Base-by-base conservation (phyloP, 2,888 invertebrate species). In the Papilio gigon region DNA sequence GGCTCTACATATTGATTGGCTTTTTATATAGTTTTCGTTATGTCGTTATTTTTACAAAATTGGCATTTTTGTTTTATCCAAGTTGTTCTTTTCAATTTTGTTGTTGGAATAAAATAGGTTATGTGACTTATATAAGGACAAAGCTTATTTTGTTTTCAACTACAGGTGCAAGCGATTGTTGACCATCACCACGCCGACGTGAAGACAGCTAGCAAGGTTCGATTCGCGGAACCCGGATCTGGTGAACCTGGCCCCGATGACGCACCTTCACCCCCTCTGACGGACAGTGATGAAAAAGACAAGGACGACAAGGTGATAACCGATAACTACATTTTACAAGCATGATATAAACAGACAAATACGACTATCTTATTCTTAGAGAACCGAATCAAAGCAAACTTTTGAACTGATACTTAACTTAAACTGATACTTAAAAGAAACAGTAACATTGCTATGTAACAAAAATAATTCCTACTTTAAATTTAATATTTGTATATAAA, bases 161-260 rank as follows among this genome's bases (percentile, higher is more conserved):
- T 68, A 72, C 92, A 98, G 98, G 97, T 98, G 64, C 98, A 98
- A 93, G 95, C 97, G 64, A 98, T 98, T 79, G 96, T 98, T 73
- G 98, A 98, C 88, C 96, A 97, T 82, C 96, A 97, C 84, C 97
- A 97, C 83, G 95, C 95, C 73, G 95, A 95, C 80, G 93, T 95
- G 73, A 96, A 97, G 89, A 94, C 95, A 27, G 94, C 96, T 70
- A 95, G 96, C 75, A 97, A 97, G 91, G 97, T 97, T 67, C 94
- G 97, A 72, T 97, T 97, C 88, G 96, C 97, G 77, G 97, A 97
- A 84, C 96, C 95, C 0, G 93, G 92, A 0, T 79, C 81, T 76
- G 80, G 87, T 73, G 84, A 84, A 25, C 70, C 76, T 0, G 77
- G 78, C 0, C 83, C 84, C 0, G 84, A 85, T 9, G 92, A 92